Evolutionary conservation across 2,797 vertebrate genomes (phyloP), one percentile per base, ranked within the genome.

Genomic region (Propithecus deckenii): DNA sequence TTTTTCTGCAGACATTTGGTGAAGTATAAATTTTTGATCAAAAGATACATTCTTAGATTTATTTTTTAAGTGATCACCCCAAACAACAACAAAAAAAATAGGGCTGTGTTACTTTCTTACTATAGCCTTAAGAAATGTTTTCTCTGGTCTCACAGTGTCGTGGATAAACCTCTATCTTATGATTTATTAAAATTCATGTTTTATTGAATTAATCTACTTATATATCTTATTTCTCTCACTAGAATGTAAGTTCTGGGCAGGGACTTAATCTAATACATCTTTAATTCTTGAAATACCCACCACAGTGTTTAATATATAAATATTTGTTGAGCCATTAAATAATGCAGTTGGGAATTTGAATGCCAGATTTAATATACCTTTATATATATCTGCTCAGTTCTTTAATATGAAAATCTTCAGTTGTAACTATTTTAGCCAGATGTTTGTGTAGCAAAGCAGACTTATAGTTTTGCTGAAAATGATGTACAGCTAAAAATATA

Each of bases 291-390:
- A 52, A 87, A 94, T 93, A 92, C 3, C 23, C 86, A 91, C 35
- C 65, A 76, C 12, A 81, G 55, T 86, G 43, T 12, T 91, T 89
- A 86, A 41, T 67, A 93, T 91, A 92, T 78, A 97, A 92, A 96
- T 96, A 94, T 89, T 96, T 96, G 75, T 91, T 86, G 91, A 87
- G 35, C 18, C 75, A 97, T 96, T 96, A 89, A 96, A 72, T 50
- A 85, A 78, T 94, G 38, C 79, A 89, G 84, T 69, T 92, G 72
- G 63, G 55, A 95, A 95, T 86, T 71, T 91, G 76, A 96, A 96
- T 92, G 80, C 43, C 23, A 94, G 22, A 86, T 71, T 91, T 81
- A 93, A 74, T 90, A 86, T 67, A 93, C 5, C 76, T 92, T 95
- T 79, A 35, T 78, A 91, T 63, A 5, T 89, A 78, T 69, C 52